Conservation (phyloP, 2,888 invertebrate species). For the Papilio gigon region DNA sequence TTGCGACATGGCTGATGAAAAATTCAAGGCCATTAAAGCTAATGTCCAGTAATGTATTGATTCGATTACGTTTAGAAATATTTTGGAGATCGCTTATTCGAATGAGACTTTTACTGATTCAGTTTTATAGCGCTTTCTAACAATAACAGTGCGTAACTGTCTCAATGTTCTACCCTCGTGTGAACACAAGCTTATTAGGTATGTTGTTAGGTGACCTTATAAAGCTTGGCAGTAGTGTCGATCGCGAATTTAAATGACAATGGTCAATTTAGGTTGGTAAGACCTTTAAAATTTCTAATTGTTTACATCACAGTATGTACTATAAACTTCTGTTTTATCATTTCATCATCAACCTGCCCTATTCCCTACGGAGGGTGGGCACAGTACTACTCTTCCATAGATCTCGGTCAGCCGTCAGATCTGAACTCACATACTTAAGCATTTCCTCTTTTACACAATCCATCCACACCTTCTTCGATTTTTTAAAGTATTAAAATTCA, state of each 20-base stretch:
- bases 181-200: background rate
- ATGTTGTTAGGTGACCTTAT: slow-evolving; percentile 41
- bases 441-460: no score
- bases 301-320: background rate
- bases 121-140: background rate
- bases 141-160: background rate
- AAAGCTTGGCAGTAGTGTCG: slow-evolving; percentile 10
- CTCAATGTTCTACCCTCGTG: background rate
- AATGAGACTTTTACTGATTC: background rate
- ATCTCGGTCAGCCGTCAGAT: no score
- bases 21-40: no score
- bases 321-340: background rate
- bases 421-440: no score
- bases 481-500: background rate
- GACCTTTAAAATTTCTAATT: background rate
- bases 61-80: no score
- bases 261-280: slow-evolving; percentile 27
- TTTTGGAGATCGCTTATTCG: background rate
- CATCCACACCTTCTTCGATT: no score
- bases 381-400: no score
- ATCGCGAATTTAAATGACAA: slow-evolving; percentile 24
- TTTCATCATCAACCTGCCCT: no score
- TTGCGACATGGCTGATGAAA: no score
- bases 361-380: no score
- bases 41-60: no score